Percentiles rank a stretch among this genome's conserved stretches.
These are phyloP conservation scores for Psilanteris sp. DNA, from an alignment of 1,140 invertebrate species.

Conservation along the genomic window DNA sequence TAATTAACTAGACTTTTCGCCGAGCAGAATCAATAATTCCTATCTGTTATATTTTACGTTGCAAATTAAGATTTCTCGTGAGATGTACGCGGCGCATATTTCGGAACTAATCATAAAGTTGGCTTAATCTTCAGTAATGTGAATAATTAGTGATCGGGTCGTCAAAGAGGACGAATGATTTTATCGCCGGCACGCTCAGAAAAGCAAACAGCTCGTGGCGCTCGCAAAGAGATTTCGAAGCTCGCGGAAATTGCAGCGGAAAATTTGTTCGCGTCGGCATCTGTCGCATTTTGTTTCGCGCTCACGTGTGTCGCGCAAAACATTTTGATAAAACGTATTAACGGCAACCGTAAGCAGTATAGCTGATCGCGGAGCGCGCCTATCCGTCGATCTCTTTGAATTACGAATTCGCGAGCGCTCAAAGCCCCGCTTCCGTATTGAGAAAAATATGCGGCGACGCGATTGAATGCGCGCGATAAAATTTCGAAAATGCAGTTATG, in stretches of 20 bases:
- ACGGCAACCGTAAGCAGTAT: too few relatives aligned
- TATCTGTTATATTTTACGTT: too few relatives aligned
- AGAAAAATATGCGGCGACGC: conserved; percentile 6
- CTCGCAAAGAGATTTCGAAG: conserved; percentile 22
- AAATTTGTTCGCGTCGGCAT: conserved; percentile 16
- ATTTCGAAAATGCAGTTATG: conserved; percentile 33
- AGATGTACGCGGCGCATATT: conserved; percentile 12
- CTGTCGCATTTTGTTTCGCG: conserved; percentile 16
- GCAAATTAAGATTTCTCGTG: too few relatives aligned
- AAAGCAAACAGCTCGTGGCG: conserved; percentile 16
- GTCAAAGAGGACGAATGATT: conserved; percentile 24
- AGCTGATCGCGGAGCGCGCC: conserved; percentile 11
- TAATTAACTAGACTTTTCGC: too few relatives aligned
- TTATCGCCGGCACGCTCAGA: conserved; percentile 6
- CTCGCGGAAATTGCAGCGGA: background rate
- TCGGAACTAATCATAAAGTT: background rate
- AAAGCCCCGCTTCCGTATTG: conserved; percentile 26
- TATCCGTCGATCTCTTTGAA: conserved; percentile 63
- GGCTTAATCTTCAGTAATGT: background rate
- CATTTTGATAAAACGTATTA: too few relatives aligned
- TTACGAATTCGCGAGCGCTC: conserved; percentile 32
- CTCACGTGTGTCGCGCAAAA: conserved; percentile 5
- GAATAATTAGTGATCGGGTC: conserved; percentile 22
- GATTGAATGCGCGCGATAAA: conserved; percentile 42
- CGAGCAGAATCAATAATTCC: too few relatives aligned